Percentiles rank a stretch among this genome's conserved stretches.
phyloP scores from a whole-genome alignment of 2,797 vertebrate species.

The Caiman crocodilus region DNA sequence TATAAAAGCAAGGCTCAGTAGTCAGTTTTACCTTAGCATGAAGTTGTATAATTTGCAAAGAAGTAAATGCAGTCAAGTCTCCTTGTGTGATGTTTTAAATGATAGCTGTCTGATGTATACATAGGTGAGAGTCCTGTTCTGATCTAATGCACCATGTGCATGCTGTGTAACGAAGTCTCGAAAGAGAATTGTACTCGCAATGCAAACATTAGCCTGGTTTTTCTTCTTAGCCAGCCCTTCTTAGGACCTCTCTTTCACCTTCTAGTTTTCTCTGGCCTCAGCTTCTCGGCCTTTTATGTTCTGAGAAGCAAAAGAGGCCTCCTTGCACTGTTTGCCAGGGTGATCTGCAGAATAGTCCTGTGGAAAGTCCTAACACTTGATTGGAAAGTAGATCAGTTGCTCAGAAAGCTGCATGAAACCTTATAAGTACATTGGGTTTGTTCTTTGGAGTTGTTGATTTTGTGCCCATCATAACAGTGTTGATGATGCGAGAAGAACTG shows the following conservation, averaged over 20 bases:
- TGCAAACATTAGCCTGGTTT: neutral
- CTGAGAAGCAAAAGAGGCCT: too few species aligned
- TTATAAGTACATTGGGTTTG: neutral
- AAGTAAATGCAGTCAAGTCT: neutral
- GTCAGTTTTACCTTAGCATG: neutral
- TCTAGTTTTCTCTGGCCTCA: neutral
- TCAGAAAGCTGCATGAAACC: neutral
- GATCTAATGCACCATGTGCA: too few species aligned
- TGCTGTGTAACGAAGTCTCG: neutral
- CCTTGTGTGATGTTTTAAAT: too few species aligned
- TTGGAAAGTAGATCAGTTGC: neutral
- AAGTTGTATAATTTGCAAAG: neutral
- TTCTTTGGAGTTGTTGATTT: neutral
- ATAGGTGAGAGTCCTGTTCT: too few species aligned
- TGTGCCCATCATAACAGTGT: too few species aligned
- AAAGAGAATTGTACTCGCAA: neutral
- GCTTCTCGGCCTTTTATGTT: neutral
- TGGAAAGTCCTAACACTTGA: neutral
- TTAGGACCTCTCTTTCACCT: rapidly evolving
- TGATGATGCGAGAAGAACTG: too few species aligned
- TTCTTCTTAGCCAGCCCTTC: neutral
- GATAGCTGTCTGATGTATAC: too few species aligned
- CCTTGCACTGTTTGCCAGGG: neutral
- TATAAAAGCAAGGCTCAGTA: neutral
- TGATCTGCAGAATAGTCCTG: neutral